Evolutionary conservation across 2,113 vertebrate genomes (phyloP).

Genomic region (Mandrillus leucophaeus): DNA sequence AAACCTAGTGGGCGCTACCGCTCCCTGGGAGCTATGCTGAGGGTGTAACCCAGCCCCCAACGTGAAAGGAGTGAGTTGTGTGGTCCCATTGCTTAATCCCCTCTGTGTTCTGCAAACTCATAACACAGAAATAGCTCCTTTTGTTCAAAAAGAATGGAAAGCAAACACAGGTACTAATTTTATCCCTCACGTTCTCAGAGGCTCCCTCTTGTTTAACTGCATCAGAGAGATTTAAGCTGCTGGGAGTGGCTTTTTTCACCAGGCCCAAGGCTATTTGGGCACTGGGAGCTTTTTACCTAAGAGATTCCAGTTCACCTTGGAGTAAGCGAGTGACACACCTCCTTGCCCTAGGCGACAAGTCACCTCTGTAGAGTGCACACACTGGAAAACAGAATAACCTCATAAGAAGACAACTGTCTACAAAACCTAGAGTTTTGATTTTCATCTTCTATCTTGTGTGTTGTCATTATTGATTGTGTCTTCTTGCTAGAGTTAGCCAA

Average conservation of each 20-base stretch:
- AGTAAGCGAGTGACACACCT: background rate
- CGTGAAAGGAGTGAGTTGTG: slow-evolving; percentile 57
- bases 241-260: slow-evolving; percentile 49
- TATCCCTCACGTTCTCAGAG: slow-evolving; percentile 33
- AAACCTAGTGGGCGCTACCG: background rate
- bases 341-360: background rate
- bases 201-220: slow-evolving; percentile 29
- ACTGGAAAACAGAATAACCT: background rate
- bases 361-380: background rate
- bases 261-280: slow-evolving; percentile 39
- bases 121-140: slow-evolving; percentile 59
- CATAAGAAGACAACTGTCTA: background rate
- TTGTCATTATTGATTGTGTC: background rate
- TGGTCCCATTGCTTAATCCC: slow-evolving; percentile 68
- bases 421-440: background rate
- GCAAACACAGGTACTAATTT: slow-evolving; percentile 65
- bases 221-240: slow-evolving; percentile 51
- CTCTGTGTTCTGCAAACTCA: slow-evolving; percentile 49
- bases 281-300: slow-evolving; percentile 38
- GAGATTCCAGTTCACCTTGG: slow-evolving; percentile 22
- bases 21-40: background rate
- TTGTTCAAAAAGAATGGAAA: slow-evolving; percentile 64
- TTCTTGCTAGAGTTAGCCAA: slow-evolving; percentile 13
- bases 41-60: background rate
- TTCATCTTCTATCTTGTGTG: background rate